phyloP scores from a whole-genome alignment of 2,888 invertebrate genomes.

The Macrophya annulata region DNA sequence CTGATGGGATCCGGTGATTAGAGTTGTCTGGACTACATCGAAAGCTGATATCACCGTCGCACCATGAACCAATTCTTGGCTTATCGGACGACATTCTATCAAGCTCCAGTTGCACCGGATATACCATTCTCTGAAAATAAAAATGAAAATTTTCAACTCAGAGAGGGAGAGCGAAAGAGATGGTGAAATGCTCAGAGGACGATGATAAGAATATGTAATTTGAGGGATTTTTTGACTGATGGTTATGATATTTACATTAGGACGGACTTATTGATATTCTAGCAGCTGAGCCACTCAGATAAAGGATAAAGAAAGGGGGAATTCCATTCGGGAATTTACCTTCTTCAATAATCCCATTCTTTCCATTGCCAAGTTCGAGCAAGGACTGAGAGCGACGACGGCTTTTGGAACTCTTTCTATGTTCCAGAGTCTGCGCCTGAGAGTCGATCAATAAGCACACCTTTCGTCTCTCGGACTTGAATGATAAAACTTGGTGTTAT shows the following conservation, averaged over 20 bases:
- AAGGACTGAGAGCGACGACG: conserved; percentile 34
- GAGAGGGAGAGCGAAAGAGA: not conserved
- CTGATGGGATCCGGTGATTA: conserved; percentile 8
- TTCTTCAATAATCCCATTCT: conserved; percentile 61
- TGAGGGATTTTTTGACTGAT: not conserved
- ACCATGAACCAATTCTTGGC: conserved; percentile 50
- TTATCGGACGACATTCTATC: conserved; percentile 56
- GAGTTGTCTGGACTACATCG: conserved; percentile 31
- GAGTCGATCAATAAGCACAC: conserved; percentile 23
- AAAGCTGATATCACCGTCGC: conserved; percentile 42
- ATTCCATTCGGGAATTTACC: conserved; percentile 47
- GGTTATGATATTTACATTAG: not conserved
- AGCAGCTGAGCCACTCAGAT: not conserved
- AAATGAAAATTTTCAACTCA: conserved; percentile 64
- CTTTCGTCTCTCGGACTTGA: not conserved
- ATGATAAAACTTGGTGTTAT: not conserved
- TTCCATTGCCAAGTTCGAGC: conserved; percentile 59
- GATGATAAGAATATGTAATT: not conserved
- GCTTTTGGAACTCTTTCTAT: not conserved
- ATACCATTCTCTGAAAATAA: conserved; percentile 64
- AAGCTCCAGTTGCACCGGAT: conserved; percentile 65
- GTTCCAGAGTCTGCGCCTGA: conserved; percentile 33
- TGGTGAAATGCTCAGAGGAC: too few relatives aligned
- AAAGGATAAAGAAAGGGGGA: not conserved
- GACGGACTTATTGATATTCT: not conserved